A percentile compares a stretch with the other conserved stretches of the same genome.
These are phyloP conservation scores for Pseudococcus viburni DNA, from an alignment of 2,888 invertebrate genomes.

Conservation along the genomic window DNA sequence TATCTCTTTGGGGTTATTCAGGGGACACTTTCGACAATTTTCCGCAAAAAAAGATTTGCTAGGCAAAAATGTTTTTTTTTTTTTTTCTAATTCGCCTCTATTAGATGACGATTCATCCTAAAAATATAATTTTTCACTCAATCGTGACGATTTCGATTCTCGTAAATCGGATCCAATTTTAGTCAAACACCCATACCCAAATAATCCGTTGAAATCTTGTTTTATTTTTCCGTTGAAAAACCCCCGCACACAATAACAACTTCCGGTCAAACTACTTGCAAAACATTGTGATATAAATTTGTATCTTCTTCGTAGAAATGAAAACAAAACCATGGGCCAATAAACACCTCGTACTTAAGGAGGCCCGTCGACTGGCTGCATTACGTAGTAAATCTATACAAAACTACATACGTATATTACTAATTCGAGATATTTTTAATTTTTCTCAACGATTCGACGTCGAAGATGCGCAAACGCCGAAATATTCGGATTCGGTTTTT, in stretches of 20 bases:
- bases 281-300: conserved; percentile 7
- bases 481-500: background rate
- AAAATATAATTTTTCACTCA: background rate
- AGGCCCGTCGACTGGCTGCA: background rate
- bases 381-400: background rate
- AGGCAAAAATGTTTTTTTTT: too few relatives aligned
- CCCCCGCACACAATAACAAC: conserved; percentile 13
- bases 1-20: too few relatives aligned
- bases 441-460: background rate
- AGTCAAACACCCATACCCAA: background rate
- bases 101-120: background rate
- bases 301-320: background rate
- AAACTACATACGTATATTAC: background rate
- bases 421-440: conserved; percentile 43
- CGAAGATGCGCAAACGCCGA: conserved; percentile 5
- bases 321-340: conserved; percentile 32
- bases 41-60: too few relatives aligned
- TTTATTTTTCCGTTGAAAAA: conserved; percentile 26
- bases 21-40: too few relatives aligned
- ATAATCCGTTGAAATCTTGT: background rate
- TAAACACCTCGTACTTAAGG: background rate
- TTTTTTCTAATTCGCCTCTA: too few relatives aligned
- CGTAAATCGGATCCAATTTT: background rate
- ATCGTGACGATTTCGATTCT: background rate
- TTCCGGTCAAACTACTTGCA: conserved; percentile 14